Percentiles rank a stretch among this genome's conserved stretches.
These are phyloP conservation scores for Latrodectus hesperus DNA, from an alignment of 2,888 invertebrate species.

Conservation along the genomic window DNA sequence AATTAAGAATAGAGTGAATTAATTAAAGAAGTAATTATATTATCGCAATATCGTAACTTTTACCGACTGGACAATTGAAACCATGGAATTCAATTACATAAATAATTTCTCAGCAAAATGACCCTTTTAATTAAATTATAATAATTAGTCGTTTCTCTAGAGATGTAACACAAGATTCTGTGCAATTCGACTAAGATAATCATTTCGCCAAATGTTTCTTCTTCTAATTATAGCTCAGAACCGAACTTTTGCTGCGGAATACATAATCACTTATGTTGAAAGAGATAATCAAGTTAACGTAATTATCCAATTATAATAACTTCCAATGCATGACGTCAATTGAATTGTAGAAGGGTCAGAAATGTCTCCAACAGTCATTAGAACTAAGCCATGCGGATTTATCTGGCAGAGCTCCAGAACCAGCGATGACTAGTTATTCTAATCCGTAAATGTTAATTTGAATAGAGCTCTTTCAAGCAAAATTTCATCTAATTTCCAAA, in stretches of 20 bases:
- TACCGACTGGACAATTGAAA: too few species aligned
- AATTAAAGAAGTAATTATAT: too few species aligned
- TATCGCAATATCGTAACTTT: too few species aligned
- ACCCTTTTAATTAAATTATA: too few species aligned
- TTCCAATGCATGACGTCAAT: neutral
- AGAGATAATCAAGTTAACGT: conserved; percentile 34
- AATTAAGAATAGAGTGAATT: too few species aligned
- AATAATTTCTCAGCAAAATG: too few species aligned
- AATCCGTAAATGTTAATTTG: conserved; percentile 25
- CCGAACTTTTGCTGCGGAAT: conserved; percentile 14
- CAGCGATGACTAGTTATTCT: conserved; percentile 23
- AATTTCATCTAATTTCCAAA: neutral
- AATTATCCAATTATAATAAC: conserved; percentile 44
- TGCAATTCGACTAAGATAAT: neutral
- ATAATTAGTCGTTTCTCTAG: too few species aligned
- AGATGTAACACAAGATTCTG: too few species aligned
- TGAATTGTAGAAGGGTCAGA: neutral
- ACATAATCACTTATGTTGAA: conserved; percentile 32
- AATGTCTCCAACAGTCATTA: neutral
- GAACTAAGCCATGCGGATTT: neutral
- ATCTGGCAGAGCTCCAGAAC: conserved; percentile 38
- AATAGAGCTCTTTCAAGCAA: conserved; percentile 15
- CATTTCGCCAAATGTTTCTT: conserved; percentile 23
- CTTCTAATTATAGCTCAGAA: conserved; percentile 1
- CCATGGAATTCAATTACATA: too few species aligned